Conservation (phyloP, 2,888 invertebrate species). For the Sabellastarte sp. region DNA sequence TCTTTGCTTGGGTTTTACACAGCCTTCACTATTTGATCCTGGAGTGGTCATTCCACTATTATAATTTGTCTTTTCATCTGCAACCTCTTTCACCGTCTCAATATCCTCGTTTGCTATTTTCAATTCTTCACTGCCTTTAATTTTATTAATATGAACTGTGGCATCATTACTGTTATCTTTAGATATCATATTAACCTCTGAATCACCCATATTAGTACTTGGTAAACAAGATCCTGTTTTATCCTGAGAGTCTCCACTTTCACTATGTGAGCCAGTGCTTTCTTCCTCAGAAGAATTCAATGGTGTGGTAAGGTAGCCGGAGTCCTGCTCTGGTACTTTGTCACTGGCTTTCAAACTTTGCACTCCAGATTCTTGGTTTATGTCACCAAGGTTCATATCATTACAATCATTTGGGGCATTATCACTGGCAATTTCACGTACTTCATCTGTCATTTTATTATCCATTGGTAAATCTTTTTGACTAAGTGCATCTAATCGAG, state of each 20-base stretch:
- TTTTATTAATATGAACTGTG: neutral
- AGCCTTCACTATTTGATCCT: neutral
- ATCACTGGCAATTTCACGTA: too few species aligned
- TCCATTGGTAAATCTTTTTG: too few species aligned
- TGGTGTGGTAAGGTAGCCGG: constrained; percentile 1
- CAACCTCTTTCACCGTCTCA: neutral
- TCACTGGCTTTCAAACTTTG: too few species aligned
- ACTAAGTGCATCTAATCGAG: too few species aligned
- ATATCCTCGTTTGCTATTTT: neutral
- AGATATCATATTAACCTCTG: too few species aligned
- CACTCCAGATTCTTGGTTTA: too few species aligned
- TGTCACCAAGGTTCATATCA: too few species aligned
- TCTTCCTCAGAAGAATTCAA: neutral
- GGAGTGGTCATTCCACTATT: neutral
- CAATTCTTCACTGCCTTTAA: neutral
- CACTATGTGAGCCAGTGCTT: neutral
- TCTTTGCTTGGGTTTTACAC: neutral
- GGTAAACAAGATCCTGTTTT: neutral
- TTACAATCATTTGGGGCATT: too few species aligned
- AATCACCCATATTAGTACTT: neutral
- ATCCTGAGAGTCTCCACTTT: neutral
- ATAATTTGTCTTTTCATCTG: neutral
- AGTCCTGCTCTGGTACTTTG: neutral
- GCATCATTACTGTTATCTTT: too few species aligned
- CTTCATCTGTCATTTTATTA: too few species aligned